phyloP scores from a whole-genome alignment of 2,888 invertebrate species.

The Cryptocephalus moraei region DNA sequence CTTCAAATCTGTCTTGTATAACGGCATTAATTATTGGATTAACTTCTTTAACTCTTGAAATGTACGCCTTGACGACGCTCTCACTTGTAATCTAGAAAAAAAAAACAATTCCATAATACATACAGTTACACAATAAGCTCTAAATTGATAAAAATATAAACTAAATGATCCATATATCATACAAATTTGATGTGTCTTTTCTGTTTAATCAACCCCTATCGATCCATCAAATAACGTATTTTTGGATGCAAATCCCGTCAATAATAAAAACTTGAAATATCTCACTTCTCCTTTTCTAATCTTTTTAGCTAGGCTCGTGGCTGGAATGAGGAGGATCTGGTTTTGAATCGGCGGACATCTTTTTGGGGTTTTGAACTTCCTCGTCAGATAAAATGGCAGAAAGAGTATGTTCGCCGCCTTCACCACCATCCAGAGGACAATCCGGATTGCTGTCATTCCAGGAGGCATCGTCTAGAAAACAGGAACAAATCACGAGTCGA shows the following conservation, averaged over 20 bases:
- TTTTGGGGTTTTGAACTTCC: conserved; percentile 42
- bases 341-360: conserved; percentile 57
- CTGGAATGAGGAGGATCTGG: conserved; percentile 57
- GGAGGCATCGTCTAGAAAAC: conserved; percentile 14
- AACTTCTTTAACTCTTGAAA: conserved; percentile 65
- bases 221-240: too few species aligned
- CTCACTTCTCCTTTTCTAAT: conserved; percentile 62
- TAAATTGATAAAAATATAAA: too few species aligned
- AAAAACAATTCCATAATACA: too few species aligned
- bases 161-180: too few species aligned
- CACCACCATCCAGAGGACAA: conserved; percentile 14
- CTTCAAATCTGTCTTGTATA: conserved; percentile 65
- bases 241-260: too few species aligned
- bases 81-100: conserved; percentile 56
- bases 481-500: too few species aligned
- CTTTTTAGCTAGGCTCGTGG: conserved; percentile 55
- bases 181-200: too few species aligned
- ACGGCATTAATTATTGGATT: conserved; percentile 73
- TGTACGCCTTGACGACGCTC: conserved; percentile 60
- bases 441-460: conserved; percentile 10
- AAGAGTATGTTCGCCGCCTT: conserved; percentile 16
- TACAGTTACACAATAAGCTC: too few species aligned
- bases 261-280: too few species aligned
- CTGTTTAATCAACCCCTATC: too few species aligned
- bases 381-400: conserved; percentile 17